Evolutionary conservation across 2,888 invertebrate genomes (phyloP), one percentile per base, ranked within the genome.

Genomic region (Netelia inedita): DNA sequence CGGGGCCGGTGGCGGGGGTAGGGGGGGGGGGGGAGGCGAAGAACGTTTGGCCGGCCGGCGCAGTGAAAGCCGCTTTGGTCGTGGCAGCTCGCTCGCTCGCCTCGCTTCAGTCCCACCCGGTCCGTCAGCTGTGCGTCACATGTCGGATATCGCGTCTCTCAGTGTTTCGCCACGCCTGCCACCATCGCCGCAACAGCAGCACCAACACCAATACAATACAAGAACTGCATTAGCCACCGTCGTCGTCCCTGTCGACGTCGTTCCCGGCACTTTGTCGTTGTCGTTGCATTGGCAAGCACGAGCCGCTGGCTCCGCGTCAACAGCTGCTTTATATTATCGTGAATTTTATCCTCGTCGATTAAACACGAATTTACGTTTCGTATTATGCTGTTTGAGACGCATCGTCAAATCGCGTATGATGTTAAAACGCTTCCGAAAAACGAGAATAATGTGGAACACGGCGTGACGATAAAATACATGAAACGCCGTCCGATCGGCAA

Each of bases 191-290:
- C 84, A 79, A 93, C 94, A 93, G 94, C 87, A 92, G 94, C 93
- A 83, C 43, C 72, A 57, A 21, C 19, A 55, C 50, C 69, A 71
- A 35, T 50, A 63, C 72, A 65, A 55, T 11, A 65, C 61, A 69
- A 79, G 69, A 53, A 78, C 63, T 69, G 59, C 79, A 63, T 57
- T 19, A 57, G 19, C 19, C 19, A 19, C 9, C 57, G 61, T 71
- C 71, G 19, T 21, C 53, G 69, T 35, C 43, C 43, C 57, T 43
- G 23, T 76, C 57, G 41, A 57, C 43, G 66, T 46, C 95, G 94
- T 94, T 94, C 94, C 94, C 94, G 95, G 94, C 94, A 95, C 95
- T 95, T 95, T 94, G 93, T 95, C 95, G 94, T 94, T 94, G 94
- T 94, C 94, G 95, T 94, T 94, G 95, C 95, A 95, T 95, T 94